Evolutionary conservation across 2,888 invertebrate genomes (phyloP).

Genomic region (Nezara viridula): DNA sequence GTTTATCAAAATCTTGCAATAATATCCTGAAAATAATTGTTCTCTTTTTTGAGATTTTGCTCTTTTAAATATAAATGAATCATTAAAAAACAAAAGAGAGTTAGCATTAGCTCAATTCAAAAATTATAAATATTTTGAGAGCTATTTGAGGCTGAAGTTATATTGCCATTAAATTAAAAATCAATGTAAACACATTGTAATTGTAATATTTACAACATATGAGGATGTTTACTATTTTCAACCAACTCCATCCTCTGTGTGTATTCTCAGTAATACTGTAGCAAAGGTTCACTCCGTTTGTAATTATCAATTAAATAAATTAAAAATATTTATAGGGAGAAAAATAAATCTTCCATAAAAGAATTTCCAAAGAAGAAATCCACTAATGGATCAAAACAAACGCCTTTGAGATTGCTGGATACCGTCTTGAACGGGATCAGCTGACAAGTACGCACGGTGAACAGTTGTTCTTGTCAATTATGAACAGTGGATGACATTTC

Average conservation of each 20-base stretch:
- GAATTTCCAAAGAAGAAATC: conserved; percentile 35
- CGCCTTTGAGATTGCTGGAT: not conserved
- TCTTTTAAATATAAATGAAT: too few relatives aligned
- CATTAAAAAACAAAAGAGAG: not conserved
- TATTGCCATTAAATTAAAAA: conserved; percentile 20
- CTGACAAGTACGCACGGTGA: conserved; percentile 75
- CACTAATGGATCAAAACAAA: not conserved
- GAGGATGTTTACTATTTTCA: not conserved
- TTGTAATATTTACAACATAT: not conserved
- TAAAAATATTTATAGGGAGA: not conserved
- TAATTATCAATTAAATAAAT: conserved; percentile 12
- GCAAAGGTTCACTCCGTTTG: not conserved
- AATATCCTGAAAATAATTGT: too few relatives aligned
- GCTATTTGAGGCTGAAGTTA: not conserved
- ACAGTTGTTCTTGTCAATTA: conserved; percentile 71
- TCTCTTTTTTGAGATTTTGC: too few relatives aligned
- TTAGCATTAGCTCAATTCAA: too few relatives aligned
- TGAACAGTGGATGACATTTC: conserved; percentile 66
- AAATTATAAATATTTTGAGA: not conserved
- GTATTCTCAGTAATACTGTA: not conserved
- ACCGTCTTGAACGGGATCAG: conserved; percentile 52
- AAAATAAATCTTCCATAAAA: not conserved
- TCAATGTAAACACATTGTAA: conserved; percentile 18
- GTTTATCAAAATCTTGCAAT: too few relatives aligned
- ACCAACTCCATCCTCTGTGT: not conserved